phyloP scores from a whole-genome alignment of 2,113 vertebrate species.

The Irena cyanogastra region DNA sequence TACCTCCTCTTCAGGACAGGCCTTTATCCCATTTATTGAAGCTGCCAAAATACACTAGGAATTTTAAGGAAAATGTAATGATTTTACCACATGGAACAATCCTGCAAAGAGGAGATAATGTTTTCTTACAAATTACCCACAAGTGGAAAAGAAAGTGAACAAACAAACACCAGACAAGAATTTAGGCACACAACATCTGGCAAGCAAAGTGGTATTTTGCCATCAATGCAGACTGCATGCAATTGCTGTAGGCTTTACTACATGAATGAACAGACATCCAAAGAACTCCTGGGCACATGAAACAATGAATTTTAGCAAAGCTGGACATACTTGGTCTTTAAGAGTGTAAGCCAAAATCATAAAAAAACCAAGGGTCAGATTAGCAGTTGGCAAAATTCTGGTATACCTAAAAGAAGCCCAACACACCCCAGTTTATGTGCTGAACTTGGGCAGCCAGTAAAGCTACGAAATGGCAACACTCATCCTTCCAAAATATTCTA shows the following conservation, averaged over 20 bases:
- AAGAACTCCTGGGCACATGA: background rate
- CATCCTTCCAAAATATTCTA: background rate
- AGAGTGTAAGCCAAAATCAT: background rate
- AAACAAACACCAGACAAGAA: background rate
- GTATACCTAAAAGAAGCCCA: fast-evolving
- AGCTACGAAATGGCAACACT: too few relatives aligned
- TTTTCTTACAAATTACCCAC: background rate
- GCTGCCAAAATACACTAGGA: background rate
- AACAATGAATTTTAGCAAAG: background rate
- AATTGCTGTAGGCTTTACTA: background rate
- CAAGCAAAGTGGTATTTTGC: background rate
- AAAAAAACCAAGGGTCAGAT: background rate
- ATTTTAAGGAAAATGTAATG: background rate
- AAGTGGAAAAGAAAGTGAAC: background rate
- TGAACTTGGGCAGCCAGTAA: background rate
- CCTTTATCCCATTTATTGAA: background rate
- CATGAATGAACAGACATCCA: background rate
- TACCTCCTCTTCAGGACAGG: background rate
- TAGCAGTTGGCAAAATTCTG: background rate
- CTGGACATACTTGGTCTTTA: background rate
- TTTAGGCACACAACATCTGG: background rate
- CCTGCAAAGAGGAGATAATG: background rate
- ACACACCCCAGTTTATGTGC: background rate
- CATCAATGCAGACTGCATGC: fast-evolving
- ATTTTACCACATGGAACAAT: background rate